These are phyloP conservation scores for Euzophera pinguis DNA, from an alignment of 2,888 invertebrate genomes.

Conservation along the genomic window DNA sequence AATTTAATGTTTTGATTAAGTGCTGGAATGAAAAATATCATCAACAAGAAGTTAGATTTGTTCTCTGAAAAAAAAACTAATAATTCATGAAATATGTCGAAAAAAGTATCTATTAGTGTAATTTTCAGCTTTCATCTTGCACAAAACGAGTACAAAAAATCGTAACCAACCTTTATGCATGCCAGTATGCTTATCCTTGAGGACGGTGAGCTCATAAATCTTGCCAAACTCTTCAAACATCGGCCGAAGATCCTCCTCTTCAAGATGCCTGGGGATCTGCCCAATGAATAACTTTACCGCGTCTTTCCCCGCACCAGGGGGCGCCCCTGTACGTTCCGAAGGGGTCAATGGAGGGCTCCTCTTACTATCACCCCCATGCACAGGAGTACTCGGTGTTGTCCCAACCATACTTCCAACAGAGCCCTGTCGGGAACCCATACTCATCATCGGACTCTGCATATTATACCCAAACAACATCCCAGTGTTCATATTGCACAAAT, in stretches of 20 bases:
- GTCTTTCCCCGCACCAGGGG: conserved; percentile 72
- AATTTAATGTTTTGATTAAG: too few species aligned
- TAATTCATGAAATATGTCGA: too few species aligned
- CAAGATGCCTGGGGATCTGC: conserved; percentile 93
- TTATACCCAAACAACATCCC: conserved; percentile 59
- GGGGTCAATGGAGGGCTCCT: conserved; percentile 55
- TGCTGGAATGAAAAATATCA: too few species aligned
- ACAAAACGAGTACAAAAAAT: conserved; percentile 22
- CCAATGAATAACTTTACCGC: conserved; percentile 94
- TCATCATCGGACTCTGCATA: conserved; percentile 39
- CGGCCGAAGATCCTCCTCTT: conserved; percentile 92
- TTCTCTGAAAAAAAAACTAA: too few species aligned
- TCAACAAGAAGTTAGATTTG: too few species aligned
- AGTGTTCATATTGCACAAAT: conserved; percentile 56
- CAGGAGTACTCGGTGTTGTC: conserved; percentile 70
- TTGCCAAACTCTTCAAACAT: conserved; percentile 96
- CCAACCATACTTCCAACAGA: conserved; percentile 43
- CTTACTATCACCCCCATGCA: conserved; percentile 47
- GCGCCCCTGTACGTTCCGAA: conserved; percentile 67
- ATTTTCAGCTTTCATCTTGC: too few species aligned
- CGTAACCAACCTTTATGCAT: conserved; percentile 92
- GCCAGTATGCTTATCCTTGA: conserved; percentile 96
- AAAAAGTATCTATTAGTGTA: too few species aligned
- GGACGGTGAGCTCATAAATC: conserved; percentile 95
- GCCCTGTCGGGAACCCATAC: conserved; percentile 34